Evolutionary conservation across 1,140 invertebrate species (phyloP), one percentile per base, ranked within the genome.

Genomic region (Zaprionus davidi): DNA sequence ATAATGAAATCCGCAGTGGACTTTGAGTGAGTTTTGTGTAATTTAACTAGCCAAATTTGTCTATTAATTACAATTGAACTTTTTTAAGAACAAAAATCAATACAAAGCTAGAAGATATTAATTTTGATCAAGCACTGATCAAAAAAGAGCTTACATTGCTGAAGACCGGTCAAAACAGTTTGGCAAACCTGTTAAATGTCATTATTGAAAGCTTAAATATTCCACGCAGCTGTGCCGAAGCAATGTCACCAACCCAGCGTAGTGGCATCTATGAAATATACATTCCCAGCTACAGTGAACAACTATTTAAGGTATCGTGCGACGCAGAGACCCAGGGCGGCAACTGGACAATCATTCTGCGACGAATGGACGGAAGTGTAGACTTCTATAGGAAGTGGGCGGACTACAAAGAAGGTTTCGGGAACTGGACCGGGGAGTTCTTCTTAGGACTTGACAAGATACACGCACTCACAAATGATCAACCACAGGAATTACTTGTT

Each of bases 261-360:
- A 15, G 22, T 36, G 34, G 34, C 13, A 36, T 51, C 22, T 51
- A 20, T 12, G 20, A 51, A 51, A 51, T 51, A 51, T 0, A 1
- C 1, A 22, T 24, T 11, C 22, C 49, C 17, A 53, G 3, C 22
- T 24, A 12, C 12, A 22, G 49, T 24, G 9, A 12, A 6, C 0
- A 24, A 12, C 49, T 17, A 2, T 53, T 53, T 24, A 53, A 20
- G 22, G 49, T 53, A 0, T 5, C 17, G 24, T 53, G 49, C 12
- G 22, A 53, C 0, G 20, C 20, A 12, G 49, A 53, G 7, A 53
- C 20, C 13, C 11, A 38, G 3, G 56, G 13, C 4, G 34, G 26
- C 28, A 95, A 94, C 1, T 95, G 95, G 95, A 94, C 94, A 38
- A 94, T 94, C 1, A 91, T 96, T 60, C 95, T 95, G 90, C 94